Conservation (phyloP, 2,888 invertebrate species). For the Odontocerum albicorne region DNA sequence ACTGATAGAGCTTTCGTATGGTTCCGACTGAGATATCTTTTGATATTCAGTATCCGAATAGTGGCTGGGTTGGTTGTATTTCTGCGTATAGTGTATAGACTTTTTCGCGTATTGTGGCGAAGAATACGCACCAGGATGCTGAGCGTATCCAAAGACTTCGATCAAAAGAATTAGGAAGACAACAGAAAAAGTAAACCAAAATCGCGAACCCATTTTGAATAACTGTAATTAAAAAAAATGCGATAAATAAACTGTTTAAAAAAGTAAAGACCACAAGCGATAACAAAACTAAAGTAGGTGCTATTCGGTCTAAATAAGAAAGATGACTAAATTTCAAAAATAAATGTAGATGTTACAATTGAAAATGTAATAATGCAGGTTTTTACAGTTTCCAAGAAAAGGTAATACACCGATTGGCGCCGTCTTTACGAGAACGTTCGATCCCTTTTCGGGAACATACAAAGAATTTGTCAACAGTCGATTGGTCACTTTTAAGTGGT, state of each 20-base stretch:
- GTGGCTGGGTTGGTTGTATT: conserved; percentile 23
- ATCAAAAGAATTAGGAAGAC: neutral
- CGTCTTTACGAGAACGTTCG: neutral
- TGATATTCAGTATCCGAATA: conserved; percentile 30
- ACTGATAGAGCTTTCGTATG: conserved; percentile 1
- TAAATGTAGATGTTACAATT: too few relatives aligned
- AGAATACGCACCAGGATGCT: conserved; percentile 55
- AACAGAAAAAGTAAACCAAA: neutral
- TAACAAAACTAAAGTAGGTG: too few relatives aligned
- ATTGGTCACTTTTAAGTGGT: neutral
- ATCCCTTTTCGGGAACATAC: neutral
- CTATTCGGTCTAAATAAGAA: too few relatives aligned
- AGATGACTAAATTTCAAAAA: too few relatives aligned
- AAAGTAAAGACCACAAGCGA: neutral
- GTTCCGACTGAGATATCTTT: conserved; percentile 18
- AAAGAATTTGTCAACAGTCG: too few relatives aligned
- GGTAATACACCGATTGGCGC: too few relatives aligned
- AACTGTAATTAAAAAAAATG: neutral
- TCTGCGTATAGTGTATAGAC: conserved; percentile 34
- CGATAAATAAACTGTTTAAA: neutral
- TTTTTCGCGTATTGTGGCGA: conserved; percentile 58
- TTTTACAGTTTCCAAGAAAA: too few relatives aligned
- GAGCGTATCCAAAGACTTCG: conserved; percentile 22
- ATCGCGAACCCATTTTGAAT: conserved; percentile 6
- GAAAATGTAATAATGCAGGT: too few relatives aligned